phyloP scores from a whole-genome alignment of 2,113 vertebrate genomes.

The Ailurus styani region DNA sequence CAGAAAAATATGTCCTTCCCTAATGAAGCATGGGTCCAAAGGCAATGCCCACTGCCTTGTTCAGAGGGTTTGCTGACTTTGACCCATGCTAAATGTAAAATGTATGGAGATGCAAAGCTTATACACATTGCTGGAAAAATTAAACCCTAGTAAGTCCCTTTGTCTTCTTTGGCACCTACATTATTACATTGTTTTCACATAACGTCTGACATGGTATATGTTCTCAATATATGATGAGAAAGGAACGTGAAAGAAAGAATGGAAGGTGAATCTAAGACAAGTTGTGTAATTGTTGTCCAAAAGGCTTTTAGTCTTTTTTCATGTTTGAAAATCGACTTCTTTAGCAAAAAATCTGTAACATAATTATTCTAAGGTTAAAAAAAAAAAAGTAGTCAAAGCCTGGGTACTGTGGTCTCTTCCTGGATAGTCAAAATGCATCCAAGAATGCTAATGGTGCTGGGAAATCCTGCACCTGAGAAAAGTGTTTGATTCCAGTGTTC shows the following conservation, averaged over 20 bases:
- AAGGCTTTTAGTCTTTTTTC: background rate
- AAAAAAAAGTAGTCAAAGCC: background rate
- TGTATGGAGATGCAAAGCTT: background rate
- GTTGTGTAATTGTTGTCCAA: background rate
- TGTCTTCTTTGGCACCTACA: background rate
- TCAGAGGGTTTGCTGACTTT: background rate
- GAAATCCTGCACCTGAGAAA: background rate
- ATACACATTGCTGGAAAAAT: background rate
- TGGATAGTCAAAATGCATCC: background rate
- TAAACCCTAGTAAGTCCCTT: background rate
- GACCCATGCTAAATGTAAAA: background rate
- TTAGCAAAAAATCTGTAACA: background rate
- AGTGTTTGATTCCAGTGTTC: background rate
- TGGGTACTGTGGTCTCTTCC: too few relatives aligned
- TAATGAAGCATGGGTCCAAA: background rate
- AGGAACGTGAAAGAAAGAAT: background rate
- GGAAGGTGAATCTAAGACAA: background rate
- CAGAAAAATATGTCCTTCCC: background rate
- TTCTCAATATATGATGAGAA: background rate
- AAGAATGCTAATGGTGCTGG: background rate
- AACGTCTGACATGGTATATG: background rate
- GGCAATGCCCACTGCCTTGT: background rate
- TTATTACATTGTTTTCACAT: background rate
- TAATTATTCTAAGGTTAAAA: background rate
- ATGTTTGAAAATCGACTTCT: background rate